Conservation (phyloP, 2,113 vertebrate species). For the Microcebus griseorufus region DNA sequence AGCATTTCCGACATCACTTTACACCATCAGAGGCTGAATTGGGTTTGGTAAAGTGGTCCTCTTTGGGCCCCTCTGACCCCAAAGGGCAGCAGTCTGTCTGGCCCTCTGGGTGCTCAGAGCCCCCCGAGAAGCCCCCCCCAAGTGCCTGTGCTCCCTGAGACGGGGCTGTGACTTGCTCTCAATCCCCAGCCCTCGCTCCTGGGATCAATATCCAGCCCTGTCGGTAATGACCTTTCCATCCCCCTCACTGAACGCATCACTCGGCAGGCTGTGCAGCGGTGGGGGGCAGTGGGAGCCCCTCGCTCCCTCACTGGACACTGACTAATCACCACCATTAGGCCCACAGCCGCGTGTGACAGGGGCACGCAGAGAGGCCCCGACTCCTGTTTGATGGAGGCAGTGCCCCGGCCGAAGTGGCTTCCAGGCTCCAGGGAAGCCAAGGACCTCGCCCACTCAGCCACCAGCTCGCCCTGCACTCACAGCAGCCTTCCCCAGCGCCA, state of each 20-base stretch:
- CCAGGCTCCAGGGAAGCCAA: slow-evolving; percentile 51
- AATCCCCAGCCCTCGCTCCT: slow-evolving; percentile 56
- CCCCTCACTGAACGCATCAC: slow-evolving; percentile 72
- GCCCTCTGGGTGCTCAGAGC: neutral
- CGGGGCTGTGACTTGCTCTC: slow-evolving; percentile 74
- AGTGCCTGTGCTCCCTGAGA: neutral
- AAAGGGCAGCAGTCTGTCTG: neutral
- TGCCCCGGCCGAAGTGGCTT: neutral
- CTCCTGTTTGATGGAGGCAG: slow-evolving; percentile 66
- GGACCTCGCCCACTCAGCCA: neutral
- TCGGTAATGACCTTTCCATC: slow-evolving; percentile 82
- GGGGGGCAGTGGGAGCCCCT: slow-evolving; percentile 25
- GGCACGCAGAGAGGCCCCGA: slow-evolving; percentile 60
- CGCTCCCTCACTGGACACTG: slow-evolving; percentile 83
- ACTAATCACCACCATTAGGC: slow-evolving; percentile 86
- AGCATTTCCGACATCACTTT: neutral
- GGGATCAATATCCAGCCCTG: slow-evolving; percentile 82
- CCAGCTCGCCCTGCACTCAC: neutral
- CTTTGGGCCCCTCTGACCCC: neutral
- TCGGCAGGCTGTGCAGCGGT: slow-evolving; percentile 69
- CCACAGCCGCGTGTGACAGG: slow-evolving; percentile 77
- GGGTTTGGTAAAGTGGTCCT: neutral
- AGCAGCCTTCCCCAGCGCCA: neutral
- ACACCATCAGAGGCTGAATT: neutral
- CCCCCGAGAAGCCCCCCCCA: neutral